Percentiles rank a stretch among this genome's conserved stretches.
phyloP scores from a whole-genome alignment of 2,888 invertebrate genomes.

The Salticus scenicus region DNA sequence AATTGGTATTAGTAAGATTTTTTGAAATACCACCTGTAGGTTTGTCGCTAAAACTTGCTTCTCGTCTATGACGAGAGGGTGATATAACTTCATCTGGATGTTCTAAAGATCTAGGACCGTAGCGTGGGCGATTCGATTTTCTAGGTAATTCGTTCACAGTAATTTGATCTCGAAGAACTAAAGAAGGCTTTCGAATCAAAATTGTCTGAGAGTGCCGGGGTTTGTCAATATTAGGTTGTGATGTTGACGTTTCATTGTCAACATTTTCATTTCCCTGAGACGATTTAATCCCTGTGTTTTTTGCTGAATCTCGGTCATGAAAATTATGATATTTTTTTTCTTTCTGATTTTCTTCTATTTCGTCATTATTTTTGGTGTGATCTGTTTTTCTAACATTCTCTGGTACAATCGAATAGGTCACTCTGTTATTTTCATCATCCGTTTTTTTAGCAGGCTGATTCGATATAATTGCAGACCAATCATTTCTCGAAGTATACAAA shows the following conservation, averaged over 20 bases:
- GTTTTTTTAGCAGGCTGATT: not conserved
- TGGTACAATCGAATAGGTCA: too few relatives aligned
- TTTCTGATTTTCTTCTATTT: not conserved
- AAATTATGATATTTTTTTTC: not conserved
- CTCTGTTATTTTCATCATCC: not conserved
- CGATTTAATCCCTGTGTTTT: too few relatives aligned
- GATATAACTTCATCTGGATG: not conserved
- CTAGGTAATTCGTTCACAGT: conserved; percentile 45
- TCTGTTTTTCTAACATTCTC: not conserved
- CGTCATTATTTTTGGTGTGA: not conserved
- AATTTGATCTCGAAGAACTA: conserved; percentile 48
- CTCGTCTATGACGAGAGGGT: conserved; percentile 6
- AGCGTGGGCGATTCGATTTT: conserved; percentile 16
- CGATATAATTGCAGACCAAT: not conserved
- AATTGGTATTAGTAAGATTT: not conserved
- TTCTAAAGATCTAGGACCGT: conserved; percentile 45
- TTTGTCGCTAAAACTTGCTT: not conserved
- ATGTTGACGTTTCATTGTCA: not conserved
- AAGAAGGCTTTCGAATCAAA: conserved; percentile 34
- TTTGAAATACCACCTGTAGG: too few relatives aligned
- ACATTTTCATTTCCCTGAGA: not conserved
- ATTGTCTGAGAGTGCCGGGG: conserved; percentile 6
- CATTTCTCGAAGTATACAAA: too few relatives aligned
- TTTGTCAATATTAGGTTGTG: conserved; percentile 27
- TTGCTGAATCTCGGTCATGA: too few relatives aligned